A percentile compares a stretch with the other conserved stretches of the same genome.
These are phyloP conservation scores for Hylomyscus alleni DNA, from an alignment of 2,797 vertebrate species.

Conservation along the genomic window DNA sequence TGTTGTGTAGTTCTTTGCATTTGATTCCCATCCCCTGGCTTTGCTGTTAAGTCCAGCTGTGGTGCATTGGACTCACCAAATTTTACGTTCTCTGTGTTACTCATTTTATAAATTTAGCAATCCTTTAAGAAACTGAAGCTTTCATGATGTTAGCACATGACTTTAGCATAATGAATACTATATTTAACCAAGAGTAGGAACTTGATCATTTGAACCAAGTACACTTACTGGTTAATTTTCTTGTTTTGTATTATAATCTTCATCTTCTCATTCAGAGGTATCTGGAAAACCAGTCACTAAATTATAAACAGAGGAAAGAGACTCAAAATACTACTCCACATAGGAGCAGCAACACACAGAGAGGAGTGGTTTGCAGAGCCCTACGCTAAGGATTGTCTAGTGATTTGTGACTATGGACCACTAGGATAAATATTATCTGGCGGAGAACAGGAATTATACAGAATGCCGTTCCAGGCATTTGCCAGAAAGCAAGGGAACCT, in stretches of 20 bases:
- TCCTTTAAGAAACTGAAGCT: slow-evolving; percentile 53
- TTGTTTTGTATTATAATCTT: slow-evolving; percentile 2
- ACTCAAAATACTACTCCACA: background rate
- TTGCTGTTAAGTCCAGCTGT: slow-evolving; percentile 56
- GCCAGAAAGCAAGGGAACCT: background rate
- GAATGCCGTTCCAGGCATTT: background rate
- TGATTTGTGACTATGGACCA: background rate
- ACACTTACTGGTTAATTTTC: background rate
- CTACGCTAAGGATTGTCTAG: background rate
- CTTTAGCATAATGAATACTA: background rate
- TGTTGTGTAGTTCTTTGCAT: background rate
- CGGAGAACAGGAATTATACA: background rate
- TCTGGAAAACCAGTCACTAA: background rate
- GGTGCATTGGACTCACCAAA: background rate
- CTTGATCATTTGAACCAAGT: slow-evolving; percentile 1
- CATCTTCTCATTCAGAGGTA: background rate
- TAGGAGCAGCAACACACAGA: background rate
- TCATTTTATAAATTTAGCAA: slow-evolving; percentile 39
- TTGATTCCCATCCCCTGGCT: slow-evolving; percentile 10
- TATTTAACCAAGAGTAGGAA: slow-evolving; percentile 5
- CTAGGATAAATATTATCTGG: background rate
- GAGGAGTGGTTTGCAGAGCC: background rate
- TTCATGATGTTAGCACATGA: background rate
- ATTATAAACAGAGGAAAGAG: background rate
- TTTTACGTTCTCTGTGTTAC: slow-evolving; percentile 7